Evolutionary conservation across 1,140 invertebrate genomes (phyloP), one percentile per base, ranked within the genome.

Genomic region (Drosophila saltans): DNA sequence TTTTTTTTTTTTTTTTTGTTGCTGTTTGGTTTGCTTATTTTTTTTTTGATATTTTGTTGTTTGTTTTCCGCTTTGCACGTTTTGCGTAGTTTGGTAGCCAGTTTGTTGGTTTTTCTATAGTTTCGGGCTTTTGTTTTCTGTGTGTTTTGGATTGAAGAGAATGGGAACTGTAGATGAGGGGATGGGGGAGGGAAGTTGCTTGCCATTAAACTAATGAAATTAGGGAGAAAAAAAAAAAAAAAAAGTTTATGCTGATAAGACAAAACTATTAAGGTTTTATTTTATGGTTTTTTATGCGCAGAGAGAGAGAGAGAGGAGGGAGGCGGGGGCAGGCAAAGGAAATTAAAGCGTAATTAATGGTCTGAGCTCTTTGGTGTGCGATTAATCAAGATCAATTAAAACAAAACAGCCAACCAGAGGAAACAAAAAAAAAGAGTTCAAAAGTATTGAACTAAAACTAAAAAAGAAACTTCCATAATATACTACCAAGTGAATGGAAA

Each of bases 351-450:
- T 88, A 86, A 86, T 86, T 86, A 86, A 86, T 86, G 83, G 80
- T 68, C 33, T 45, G 59, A 56, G 80, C 48, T 69, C 71, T 57
- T 61, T 52, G 68, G 80, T 82, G 72, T 83, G 82, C 80, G 82
- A 86, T 86, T 86, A 88, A 86, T 86, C 82, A 86, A 86, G 83
- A 83, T 86, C 83, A 86, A 86, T 86, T 86, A 86, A 86, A 36
- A 36, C 33, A 36, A 36, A 36, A 36, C 33, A 36, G 6, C 33
- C 33, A 36, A 36, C 3, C 6, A 30, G 4, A 30, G 4, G 4
- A 2, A 30, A 48, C 16, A 16, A 48, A 48, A 16, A 48, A 48
- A 86, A 80, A 88, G 82, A 86, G 82, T 86, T 86, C 83, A 86
- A 78, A 52, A 86, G 72, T 83, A 88, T 86, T 86, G 80, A 86